Evolutionary conservation across 2,888 invertebrate species (phyloP).

Genomic region (Drosophila lacicola): DNA sequence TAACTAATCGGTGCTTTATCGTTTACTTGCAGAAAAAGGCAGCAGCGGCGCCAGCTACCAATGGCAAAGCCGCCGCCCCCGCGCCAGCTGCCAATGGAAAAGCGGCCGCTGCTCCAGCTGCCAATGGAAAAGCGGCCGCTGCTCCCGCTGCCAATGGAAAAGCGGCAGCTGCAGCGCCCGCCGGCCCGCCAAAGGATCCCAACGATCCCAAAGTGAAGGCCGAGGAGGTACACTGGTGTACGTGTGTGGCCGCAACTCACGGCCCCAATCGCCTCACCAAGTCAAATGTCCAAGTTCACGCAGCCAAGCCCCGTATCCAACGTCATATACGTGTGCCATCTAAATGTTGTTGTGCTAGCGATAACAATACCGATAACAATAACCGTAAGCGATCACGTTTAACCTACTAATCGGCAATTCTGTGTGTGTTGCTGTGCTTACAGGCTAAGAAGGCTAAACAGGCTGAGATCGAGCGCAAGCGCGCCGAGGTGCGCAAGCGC

Average conservation of each 20-base stretch:
- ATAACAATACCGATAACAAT: slow-evolving; percentile 5
- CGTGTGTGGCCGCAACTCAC: slow-evolving; percentile 60
- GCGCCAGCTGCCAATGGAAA: slow-evolving; percentile 58
- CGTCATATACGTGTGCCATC: slow-evolving; percentile 55
- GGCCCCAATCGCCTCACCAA: slow-evolving; percentile 47
- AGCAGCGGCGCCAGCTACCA: slow-evolving; percentile 59
- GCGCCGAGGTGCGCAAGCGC: slow-evolving; percentile 99
- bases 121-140: slow-evolving; percentile 63
- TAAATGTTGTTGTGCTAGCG: slow-evolving; percentile 30
- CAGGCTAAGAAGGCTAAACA: slow-evolving; percentile 99
- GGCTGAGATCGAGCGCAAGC: slow-evolving; percentile 98
- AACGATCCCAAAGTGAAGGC: slow-evolving; percentile 82
- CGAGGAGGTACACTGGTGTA: slow-evolving; percentile 83
- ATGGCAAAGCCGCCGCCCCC: slow-evolving; percentile 38
- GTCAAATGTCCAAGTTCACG: slow-evolving; percentile 41
- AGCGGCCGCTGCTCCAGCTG: slow-evolving; percentile 51
- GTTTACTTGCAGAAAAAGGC: slow-evolving; percentile 81
- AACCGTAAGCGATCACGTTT: neutral
- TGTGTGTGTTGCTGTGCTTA: slow-evolving; percentile 29
- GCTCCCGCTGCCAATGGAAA: slow-evolving; percentile 64
- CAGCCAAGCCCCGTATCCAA: slow-evolving; percentile 11
- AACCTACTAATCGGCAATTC: slow-evolving; percentile 10
- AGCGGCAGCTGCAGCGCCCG: slow-evolving; percentile 70
- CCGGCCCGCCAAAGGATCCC: slow-evolving; percentile 82
- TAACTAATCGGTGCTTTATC: slow-evolving; percentile 19